Conservation (phyloP, 2,113 vertebrate genomes). For the Alces alces region DNA sequence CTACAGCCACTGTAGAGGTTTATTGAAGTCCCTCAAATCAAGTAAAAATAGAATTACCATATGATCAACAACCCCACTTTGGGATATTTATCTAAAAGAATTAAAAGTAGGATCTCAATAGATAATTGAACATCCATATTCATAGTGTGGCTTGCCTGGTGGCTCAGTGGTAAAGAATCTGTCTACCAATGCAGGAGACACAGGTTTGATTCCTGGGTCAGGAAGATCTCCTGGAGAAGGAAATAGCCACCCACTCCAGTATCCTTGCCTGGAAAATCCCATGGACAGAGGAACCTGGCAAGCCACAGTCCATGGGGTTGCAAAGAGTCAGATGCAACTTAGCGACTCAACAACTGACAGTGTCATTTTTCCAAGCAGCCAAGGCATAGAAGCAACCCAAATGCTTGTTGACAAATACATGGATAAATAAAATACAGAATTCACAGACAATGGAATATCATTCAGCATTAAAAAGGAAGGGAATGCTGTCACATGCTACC, state of each 20-base stretch:
- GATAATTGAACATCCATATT: not conserved
- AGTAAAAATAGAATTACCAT: not conserved
- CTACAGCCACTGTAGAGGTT: not conserved
- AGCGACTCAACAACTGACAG: not conserved
- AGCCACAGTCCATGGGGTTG: no score
- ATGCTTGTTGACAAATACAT: not conserved
- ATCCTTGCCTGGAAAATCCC: no score
- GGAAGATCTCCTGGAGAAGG: no score
- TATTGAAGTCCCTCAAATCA: not conserved
- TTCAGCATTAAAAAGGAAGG: not conserved
- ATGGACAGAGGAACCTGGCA: no score
- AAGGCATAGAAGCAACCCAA: not conserved
- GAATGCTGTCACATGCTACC: not conserved
- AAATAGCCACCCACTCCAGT: no score
- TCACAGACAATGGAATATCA: not conserved
- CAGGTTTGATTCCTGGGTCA: no score
- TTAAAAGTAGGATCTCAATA: not conserved
- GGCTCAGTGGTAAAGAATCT: no score
- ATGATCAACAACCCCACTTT: not conserved
- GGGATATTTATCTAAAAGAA: not conserved
- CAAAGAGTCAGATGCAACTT: no score
- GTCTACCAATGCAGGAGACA: no score
- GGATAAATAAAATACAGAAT: not conserved
- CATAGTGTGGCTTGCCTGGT: not conserved
- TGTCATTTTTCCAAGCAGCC: not conserved